A percentile compares a stretch with the other conserved stretches of the same genome.
Conservation (phyloP, 2,113 vertebrate species). For the Epinephelus cyanopodus region DNA sequence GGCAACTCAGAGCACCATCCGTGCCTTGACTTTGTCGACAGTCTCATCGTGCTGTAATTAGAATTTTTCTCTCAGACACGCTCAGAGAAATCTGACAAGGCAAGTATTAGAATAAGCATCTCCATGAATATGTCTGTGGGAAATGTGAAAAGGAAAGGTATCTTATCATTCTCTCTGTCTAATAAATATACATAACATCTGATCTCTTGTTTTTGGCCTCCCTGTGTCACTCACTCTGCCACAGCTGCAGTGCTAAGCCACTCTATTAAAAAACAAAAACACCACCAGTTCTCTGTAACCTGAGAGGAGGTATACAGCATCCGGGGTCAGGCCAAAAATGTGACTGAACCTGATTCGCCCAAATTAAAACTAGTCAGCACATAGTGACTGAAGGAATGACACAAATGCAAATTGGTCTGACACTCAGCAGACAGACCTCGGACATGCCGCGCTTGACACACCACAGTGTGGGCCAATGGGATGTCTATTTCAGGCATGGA, state of each 20-base stretch:
- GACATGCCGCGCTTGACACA: slow-evolving; percentile 30
- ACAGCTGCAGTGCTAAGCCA: slow-evolving; percentile 8
- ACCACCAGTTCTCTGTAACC: slow-evolving; percentile 57
- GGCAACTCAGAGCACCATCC: slow-evolving; percentile 16
- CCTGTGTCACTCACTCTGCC: not conserved
- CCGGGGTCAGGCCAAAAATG: not conserved
- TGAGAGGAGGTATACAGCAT: slow-evolving; percentile 33
- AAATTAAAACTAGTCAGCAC: slow-evolving; percentile 26
- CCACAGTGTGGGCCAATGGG: slow-evolving; percentile 20
- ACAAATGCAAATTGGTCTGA: slow-evolving; percentile 13
- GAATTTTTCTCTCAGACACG: not conserved
- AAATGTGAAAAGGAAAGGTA: not conserved
- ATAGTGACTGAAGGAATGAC: not conserved
- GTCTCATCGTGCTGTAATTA: slow-evolving; percentile 8
- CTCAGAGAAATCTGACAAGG: not conserved
- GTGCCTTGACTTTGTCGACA: slow-evolving; percentile 2
- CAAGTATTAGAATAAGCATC: not conserved
- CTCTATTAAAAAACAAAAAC: slow-evolving; percentile 1
- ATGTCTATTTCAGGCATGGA: slow-evolving; percentile 68
- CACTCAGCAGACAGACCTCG: slow-evolving; percentile 16
- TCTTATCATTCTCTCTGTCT: not conserved
- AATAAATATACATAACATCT: not conserved
- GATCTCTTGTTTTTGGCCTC: not conserved
- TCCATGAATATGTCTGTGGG: not conserved
- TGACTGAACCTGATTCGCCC: slow-evolving; percentile 40